A percentile compares a stretch with the other conserved stretches of the same genome.
Conservation (phyloP, 2,888 invertebrate species). For the Drosophila tanythrix region DNA sequence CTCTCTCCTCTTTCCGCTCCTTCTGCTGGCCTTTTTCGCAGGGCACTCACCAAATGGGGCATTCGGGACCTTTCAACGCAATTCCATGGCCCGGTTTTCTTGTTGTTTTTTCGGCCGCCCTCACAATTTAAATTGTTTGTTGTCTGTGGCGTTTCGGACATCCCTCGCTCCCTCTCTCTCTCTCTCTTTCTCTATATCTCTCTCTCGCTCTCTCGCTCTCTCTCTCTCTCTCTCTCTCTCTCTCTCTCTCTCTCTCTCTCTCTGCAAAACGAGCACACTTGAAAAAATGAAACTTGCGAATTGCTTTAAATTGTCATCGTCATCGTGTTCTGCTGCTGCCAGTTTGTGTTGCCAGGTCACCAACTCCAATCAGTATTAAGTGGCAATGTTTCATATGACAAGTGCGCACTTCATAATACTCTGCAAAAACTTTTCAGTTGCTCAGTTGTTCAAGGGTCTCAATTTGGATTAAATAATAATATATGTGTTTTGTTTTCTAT, state of each 20-base stretch:
- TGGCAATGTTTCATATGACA: neutral
- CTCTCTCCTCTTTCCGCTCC: neutral
- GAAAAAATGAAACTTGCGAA: slow-evolving; percentile 34
- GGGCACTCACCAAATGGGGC: slow-evolving; percentile 63
- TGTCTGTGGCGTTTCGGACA: slow-evolving; percentile 64
- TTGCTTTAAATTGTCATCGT: slow-evolving; percentile 55
- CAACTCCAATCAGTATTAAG: slow-evolving; percentile 15
- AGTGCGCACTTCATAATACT: slow-evolving; percentile 1
- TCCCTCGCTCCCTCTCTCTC: slow-evolving; percentile 24
- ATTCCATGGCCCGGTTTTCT: slow-evolving; percentile 50
- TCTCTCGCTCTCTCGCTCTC: too few relatives aligned
- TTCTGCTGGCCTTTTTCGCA: slow-evolving; percentile 67
- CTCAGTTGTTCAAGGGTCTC: neutral
- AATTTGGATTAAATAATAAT: neutral
- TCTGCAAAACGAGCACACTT: slow-evolving; percentile 9
- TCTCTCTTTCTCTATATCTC: too few relatives aligned
- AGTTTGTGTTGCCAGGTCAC: slow-evolving; percentile 24
- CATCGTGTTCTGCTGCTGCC: slow-evolving; percentile 29
- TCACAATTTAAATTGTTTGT: slow-evolving; percentile 73
- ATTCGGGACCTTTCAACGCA: slow-evolving; percentile 79
- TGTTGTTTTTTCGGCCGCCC: slow-evolving; percentile 43
- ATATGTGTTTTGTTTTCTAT: neutral
- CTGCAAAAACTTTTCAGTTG: slow-evolving; percentile 2
- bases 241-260: neutral
- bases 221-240: slow-evolving; percentile 11